Conservation (phyloP, 2,113 vertebrate genomes). For the Marcusenius ussheri region DNA sequence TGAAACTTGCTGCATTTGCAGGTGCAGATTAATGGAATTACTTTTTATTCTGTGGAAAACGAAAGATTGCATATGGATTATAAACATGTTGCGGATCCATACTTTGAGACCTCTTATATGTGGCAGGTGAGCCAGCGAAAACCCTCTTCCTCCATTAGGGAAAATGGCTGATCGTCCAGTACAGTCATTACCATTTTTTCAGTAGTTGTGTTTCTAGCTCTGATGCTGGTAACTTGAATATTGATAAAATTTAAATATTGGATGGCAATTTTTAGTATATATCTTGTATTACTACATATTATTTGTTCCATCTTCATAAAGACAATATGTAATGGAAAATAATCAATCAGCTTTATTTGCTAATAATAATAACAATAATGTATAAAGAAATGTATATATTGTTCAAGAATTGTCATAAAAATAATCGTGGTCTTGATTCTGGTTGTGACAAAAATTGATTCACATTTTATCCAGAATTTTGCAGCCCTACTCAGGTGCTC, state of each 20-base stretch:
- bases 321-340: not conserved
- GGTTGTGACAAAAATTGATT: not conserved
- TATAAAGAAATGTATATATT: not conserved
- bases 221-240: not conserved
- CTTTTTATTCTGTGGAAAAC: no score
- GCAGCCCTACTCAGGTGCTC: not conserved
- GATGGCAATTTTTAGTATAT: not conserved
- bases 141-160: not conserved
- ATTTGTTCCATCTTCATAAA: not conserved
- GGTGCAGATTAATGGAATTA: no score
- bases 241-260: not conserved
- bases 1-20: no score
- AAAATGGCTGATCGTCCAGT: not conserved
- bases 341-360: no score
- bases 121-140: not conserved
- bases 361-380: no score
- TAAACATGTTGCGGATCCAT: not conserved
- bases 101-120: not conserved
- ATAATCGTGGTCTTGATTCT: not conserved
- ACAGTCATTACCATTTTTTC: not conserved
- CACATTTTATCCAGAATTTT: not conserved
- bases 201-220: not conserved
- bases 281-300: not conserved
- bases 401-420: not conserved
- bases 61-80: no score